Evolutionary conservation across 2,888 invertebrate species (phyloP), one percentile per base, ranked within the genome.

Genomic region (Willowsia nigromaculata): DNA sequence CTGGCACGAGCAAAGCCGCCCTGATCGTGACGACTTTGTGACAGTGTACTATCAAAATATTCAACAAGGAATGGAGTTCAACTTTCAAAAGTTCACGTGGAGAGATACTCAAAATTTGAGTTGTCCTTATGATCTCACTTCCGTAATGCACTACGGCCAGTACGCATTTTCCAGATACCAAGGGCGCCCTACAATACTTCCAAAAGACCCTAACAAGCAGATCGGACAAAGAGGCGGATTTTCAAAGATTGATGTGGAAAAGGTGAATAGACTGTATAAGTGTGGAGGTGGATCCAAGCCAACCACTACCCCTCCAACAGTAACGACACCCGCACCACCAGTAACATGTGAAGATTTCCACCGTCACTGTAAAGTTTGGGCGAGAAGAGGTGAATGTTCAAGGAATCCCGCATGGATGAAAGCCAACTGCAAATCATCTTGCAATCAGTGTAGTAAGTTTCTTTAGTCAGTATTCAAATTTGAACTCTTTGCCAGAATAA

Each of bases 1-100:
- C 92, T 94, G 94, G 94, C 95, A 95, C 91, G 95, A 95, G 91
- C 95, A 95, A 91, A 94, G 94, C 85, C 92, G 95, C 47, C 93
- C 93, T 1, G 95, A 95, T 93, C 93, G 95, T 27, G 94, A 95
- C 91, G 92, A 93, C 11, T 93, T 93, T 92, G 94, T 95, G 59
- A 93, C 90, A 33, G 93, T 94, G 71, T 85, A 92, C 30, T 93
- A 91, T 85, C 71, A 92, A 15, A 93, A 93, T 68, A 93, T 93
- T 71, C 84, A 90, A 27, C 90, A 90, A 93, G 93, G 93, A 30
- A 93, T 93, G 93, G 93, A 93, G 15, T 93, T 93, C 86, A 94
- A 94, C 85, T 94, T 93, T 85, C 92, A 93, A 18, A 93, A 93
- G 89, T 93, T 93, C 88, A 93, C 91, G 11, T 93, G 93, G 92